Evolutionary conservation across 2,113 vertebrate genomes (phyloP), one percentile per base, ranked within the genome.

Genomic region (Cyprinodon brontotheroides): DNA sequence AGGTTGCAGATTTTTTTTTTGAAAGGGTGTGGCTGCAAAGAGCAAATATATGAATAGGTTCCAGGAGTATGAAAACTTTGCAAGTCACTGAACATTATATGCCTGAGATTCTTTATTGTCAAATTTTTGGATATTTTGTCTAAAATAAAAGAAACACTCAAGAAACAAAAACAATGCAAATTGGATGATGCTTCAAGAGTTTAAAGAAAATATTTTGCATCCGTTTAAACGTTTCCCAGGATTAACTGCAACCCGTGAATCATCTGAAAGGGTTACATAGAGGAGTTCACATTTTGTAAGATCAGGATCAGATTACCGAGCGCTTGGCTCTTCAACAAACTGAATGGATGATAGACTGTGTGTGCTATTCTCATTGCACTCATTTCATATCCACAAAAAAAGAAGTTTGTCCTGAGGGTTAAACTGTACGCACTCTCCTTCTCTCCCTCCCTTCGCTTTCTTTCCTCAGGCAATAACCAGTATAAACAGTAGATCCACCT

Each of bases 401-500:
- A 61, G 61, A 77, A 61, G 78, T 81, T 70, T 37, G 57, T 67
- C 90, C 85, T 67, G 63, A 83, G 80, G 87, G 73, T 48, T 85
- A 86, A 91, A 87, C 89, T 85, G 88, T 69, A 74, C 59, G 65
- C 36, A 22, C 43, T 65, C 65, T 65, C 62, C 62, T 62, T 63
- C 62, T 68, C 68, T 64, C 71, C 17, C 78, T 43, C 68, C 39
- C 57, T 38, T 38, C 61, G 17, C 80, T 86, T 84, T 83, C 80
- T 89, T 69, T 86, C 91, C 87, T 80, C 84, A 37, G 91, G 92
- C 90, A 80, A 79, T 82, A 86, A 82, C 83, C 74, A 87, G 74
- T 70, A 89, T 86, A 90, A 92, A 92, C 89, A 93, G 70, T 78
- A 65, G 78, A 72, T 90, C 89, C 85, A 77, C 75, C 87, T 80